phyloP scores from a whole-genome alignment of 2,797 vertebrate genomes.

The Cynodonichthys magdalenae region DNA sequence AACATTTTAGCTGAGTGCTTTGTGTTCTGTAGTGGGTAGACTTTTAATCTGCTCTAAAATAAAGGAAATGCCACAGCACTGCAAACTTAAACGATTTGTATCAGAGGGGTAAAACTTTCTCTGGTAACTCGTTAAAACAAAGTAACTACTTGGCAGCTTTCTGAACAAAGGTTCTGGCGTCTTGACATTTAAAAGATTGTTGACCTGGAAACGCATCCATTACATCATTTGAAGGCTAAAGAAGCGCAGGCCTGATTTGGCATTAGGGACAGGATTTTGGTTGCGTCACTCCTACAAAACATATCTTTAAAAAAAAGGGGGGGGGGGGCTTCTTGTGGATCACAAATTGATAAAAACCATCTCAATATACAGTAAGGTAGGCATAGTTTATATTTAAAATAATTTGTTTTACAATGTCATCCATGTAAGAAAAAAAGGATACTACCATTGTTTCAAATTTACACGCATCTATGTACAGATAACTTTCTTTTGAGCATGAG shows the following conservation, averaged over 20 bases:
- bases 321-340: conserved; percentile 24
- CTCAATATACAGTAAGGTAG: conserved; percentile 78
- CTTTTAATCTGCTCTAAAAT: conserved; percentile 28
- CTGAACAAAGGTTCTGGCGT: conserved; percentile 1
- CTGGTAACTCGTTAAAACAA: not conserved
- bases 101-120: not conserved
- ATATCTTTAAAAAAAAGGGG: not conserved
- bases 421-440: conserved; percentile 89
- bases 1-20: not conserved
- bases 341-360: conserved; percentile 60
- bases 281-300: conserved; percentile 29
- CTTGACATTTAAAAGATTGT: not conserved
- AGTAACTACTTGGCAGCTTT: conserved; percentile 24
- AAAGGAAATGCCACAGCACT: conserved; percentile 33
- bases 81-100: conserved; percentile 25
- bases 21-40: conserved; percentile 1
- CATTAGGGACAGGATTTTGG: conserved; percentile 28
- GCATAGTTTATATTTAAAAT: conserved; percentile 86
- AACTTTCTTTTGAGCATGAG: conserved; percentile 52
- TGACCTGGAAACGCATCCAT: conserved; percentile 17
- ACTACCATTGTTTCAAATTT: conserved; percentile 90
- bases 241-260: conserved; percentile 27
- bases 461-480: conserved; percentile 96
- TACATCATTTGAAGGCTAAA: conserved; percentile 40
- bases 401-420: conserved; percentile 89